phyloP scores from a whole-genome alignment of 2,888 invertebrate species.

The Agonopterix arenella region DNA sequence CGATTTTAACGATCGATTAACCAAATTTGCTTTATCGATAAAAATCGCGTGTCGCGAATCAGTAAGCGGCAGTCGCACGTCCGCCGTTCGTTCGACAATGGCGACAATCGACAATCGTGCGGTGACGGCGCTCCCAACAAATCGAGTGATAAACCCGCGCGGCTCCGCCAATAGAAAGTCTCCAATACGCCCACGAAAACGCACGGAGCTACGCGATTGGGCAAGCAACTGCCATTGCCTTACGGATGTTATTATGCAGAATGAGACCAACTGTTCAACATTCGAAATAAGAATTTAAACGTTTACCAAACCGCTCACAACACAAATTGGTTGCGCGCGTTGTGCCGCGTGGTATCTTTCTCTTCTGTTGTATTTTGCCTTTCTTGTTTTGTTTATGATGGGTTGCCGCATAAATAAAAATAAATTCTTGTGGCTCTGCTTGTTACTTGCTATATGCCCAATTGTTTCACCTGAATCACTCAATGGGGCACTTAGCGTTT shows the following conservation, averaged over 20 bases:
- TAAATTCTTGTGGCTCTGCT: conserved; percentile 33
- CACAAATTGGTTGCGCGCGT: conserved; percentile 71
- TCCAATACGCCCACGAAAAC: conserved; percentile 66
- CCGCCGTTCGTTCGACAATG: conserved; percentile 61
- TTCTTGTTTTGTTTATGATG: conserved; percentile 42
- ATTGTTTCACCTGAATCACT: conserved; percentile 36
- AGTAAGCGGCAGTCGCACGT: conserved; percentile 48
- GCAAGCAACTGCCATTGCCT: conserved; percentile 73
- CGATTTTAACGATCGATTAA: conserved; percentile 43
- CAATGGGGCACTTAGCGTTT: conserved; percentile 40
- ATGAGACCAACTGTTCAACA: conserved; percentile 67
- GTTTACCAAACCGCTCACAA: conserved; percentile 67
- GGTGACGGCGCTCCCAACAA: conserved; percentile 64
- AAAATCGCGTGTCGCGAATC: conserved; percentile 50
- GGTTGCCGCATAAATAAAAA: conserved; percentile 41
- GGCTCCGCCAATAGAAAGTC: conserved; percentile 52
- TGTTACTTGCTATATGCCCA: conserved; percentile 18
- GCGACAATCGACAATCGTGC: conserved; percentile 74
- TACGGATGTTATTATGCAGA: conserved; percentile 74
- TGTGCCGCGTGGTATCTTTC: conserved; percentile 58
- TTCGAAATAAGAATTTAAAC: conserved; percentile 71
- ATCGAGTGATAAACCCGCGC: conserved; percentile 68
- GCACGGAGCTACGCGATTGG: conserved; percentile 61
- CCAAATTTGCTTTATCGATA: conserved; percentile 43
- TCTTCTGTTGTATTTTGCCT: conserved; percentile 36